phyloP scores from a whole-genome alignment of 2,797 vertebrate genomes.

The Forpus xanthops region DNA sequence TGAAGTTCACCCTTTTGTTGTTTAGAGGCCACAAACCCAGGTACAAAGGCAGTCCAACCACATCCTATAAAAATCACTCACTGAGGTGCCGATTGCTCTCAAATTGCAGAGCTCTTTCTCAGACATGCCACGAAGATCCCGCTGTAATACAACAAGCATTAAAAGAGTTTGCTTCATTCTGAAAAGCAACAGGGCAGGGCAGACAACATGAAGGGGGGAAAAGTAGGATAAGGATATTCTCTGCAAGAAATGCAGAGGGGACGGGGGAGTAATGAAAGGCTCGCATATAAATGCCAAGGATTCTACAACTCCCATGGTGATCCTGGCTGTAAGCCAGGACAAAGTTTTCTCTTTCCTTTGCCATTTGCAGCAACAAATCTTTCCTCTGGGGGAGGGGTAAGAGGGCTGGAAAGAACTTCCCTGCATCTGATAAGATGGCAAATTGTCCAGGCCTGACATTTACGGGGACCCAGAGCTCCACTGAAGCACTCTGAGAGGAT shows the following conservation, averaged over 20 bases:
- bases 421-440: constrained; percentile 55
- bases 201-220: neutral
- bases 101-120: neutral
- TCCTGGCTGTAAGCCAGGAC: constrained; percentile 69
- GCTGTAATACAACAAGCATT: neutral
- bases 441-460: constrained; percentile 65
- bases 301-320: constrained; percentile 68
- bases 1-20: neutral
- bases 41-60: neutral
- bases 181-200: neutral
- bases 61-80: neutral
- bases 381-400: constrained; percentile 44
- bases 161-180: neutral
- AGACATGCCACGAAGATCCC: neutral
- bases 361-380: constrained; percentile 59
- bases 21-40: neutral
- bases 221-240: neutral
- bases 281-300: constrained; percentile 70
- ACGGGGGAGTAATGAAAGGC: constrained; percentile 50
- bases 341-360: constrained; percentile 70
- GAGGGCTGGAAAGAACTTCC: constrained; percentile 31
- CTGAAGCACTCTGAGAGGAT: constrained; percentile 65
- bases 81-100: neutral
- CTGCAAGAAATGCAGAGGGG: neutral
- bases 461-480: constrained; percentile 38